Percentiles rank a stretch among this genome's conserved stretches.
phyloP scores from a whole-genome alignment of 2,888 invertebrate species.

The Pediacus dermestoides region DNA sequence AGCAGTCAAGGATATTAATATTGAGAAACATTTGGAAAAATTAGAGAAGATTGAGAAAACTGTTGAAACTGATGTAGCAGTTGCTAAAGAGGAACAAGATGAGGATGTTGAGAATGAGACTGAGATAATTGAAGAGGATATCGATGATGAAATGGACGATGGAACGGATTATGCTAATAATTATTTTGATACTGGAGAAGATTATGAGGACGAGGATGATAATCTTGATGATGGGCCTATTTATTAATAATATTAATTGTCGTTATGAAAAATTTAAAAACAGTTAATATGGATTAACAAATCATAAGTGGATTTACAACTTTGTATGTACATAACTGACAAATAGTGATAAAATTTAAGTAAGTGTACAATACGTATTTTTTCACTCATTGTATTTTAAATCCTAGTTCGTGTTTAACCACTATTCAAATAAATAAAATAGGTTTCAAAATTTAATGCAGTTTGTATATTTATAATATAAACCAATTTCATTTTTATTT shows the following conservation, averaged over 20 bases:
- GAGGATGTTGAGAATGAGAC: conserved; percentile 56
- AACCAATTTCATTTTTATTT: too few relatives aligned
- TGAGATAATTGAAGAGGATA: conserved; percentile 62
- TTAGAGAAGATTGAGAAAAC: conserved; percentile 66
- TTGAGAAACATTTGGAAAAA: conserved; percentile 42
- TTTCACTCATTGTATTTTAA: too few relatives aligned
- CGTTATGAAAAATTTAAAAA: too few relatives aligned
- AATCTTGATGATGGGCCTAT: conserved; percentile 80
- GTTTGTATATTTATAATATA: too few relatives aligned
- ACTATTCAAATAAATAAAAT: too few relatives aligned
- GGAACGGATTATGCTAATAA: conserved; percentile 85
- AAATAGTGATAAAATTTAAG: too few relatives aligned
- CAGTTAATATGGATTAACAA: too few relatives aligned
- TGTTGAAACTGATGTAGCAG: conserved; percentile 42
- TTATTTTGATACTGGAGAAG: conserved; percentile 86
- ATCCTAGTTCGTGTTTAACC: too few relatives aligned
- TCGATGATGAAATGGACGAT: conserved; percentile 82
- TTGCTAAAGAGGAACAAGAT: conserved; percentile 50
- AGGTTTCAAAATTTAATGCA: too few relatives aligned
- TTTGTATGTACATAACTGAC: too few relatives aligned
- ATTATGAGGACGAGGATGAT: conserved; percentile 83
- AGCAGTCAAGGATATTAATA: conserved; percentile 34
- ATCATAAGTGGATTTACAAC: too few relatives aligned
- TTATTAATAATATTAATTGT: conserved; percentile 60
- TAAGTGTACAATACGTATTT: too few relatives aligned